phyloP scores from a whole-genome alignment of 2,888 invertebrate species.

The Clepsis dumicolana region DNA sequence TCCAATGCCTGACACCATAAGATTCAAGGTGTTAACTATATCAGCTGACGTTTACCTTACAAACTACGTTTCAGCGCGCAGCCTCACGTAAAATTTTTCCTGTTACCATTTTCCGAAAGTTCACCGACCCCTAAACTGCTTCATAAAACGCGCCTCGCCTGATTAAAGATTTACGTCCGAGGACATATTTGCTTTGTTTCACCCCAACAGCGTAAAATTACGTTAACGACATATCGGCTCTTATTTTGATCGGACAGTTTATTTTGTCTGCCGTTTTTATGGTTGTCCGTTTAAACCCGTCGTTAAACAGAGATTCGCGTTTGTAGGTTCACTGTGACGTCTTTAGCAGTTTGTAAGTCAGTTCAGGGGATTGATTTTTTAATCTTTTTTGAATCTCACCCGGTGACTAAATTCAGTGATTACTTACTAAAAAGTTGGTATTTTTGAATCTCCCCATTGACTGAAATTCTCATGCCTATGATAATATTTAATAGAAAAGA shows the following conservation, averaged over 20 bases:
- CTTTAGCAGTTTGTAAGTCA: not conserved
- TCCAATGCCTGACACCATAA: too few species aligned
- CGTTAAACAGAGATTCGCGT: not conserved
- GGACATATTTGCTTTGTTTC: conserved; percentile 42
- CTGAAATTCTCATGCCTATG: too few species aligned
- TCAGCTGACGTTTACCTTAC: too few species aligned
- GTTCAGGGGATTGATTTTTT: too few species aligned
- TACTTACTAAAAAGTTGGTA: too few species aligned
- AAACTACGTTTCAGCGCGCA: too few species aligned
- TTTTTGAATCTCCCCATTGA: too few species aligned
- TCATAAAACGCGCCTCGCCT: conserved; percentile 68
- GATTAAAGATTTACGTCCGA: conserved; percentile 62
- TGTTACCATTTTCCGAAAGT: conserved; percentile 36
- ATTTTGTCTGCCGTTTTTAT: conserved; percentile 31
- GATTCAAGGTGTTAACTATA: too few species aligned
- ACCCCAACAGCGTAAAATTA: conserved; percentile 56
- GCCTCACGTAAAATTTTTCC: conserved; percentile 20
- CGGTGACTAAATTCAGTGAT: too few species aligned
- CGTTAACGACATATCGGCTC: conserved; percentile 28
- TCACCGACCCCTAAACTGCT: conserved; percentile 47
- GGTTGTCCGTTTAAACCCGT: not conserved
- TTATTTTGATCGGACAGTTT: conserved; percentile 26
- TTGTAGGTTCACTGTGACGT: not conserved
- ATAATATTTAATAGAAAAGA: too few species aligned
- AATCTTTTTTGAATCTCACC: too few species aligned